A percentile compares a stretch with the other conserved stretches of the same genome.
These are phyloP conservation scores for Rhyacophila evoluta DNA, from an alignment of 2,888 invertebrate species.

Conservation along the genomic window DNA sequence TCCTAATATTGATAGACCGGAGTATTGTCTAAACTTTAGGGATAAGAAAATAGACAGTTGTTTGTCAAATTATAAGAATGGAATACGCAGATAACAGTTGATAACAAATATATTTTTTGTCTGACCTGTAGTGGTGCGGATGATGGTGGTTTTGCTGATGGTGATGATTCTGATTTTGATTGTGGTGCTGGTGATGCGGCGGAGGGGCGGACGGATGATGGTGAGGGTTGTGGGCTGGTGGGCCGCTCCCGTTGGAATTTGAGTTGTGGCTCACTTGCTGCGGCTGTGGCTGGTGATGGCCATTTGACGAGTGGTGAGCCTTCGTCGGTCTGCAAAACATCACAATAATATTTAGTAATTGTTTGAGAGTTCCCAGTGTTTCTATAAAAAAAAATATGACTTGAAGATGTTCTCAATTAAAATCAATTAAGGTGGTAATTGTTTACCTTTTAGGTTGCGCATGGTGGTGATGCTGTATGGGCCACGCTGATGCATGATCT, in stretches of 20 bases:
- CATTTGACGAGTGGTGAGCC: slow-evolving; percentile 44
- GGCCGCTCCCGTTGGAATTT: background rate
- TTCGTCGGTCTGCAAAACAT: slow-evolving; percentile 47
- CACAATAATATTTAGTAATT: no score
- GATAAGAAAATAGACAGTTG: no score
- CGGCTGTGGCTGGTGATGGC: slow-evolving; percentile 55
- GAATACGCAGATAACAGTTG: no score
- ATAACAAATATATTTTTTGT: no score
- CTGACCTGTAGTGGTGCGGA: slow-evolving; percentile 67
- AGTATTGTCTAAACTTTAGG: no score
- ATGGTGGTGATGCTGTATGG: slow-evolving; percentile 51
- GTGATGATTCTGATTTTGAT: slow-evolving; percentile 46
- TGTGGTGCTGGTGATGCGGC: slow-evolving; percentile 62
- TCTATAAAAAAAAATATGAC: background rate
- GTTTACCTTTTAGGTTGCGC: slow-evolving; percentile 50
- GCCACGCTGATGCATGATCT: slow-evolving; percentile 56
- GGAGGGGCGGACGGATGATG: slow-evolving; percentile 64
- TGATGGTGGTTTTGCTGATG: slow-evolving; percentile 55
- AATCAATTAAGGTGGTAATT: no score
- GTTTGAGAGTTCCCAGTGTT: background rate
- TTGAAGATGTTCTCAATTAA: no score
- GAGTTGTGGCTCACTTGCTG: slow-evolving; percentile 57
- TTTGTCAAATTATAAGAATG: no score
- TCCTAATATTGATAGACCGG: no score
- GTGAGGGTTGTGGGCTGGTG: slow-evolving; percentile 57